Evolutionary conservation across 2,888 invertebrate genomes (phyloP).

Genomic region (Incurvaria masculella): DNA sequence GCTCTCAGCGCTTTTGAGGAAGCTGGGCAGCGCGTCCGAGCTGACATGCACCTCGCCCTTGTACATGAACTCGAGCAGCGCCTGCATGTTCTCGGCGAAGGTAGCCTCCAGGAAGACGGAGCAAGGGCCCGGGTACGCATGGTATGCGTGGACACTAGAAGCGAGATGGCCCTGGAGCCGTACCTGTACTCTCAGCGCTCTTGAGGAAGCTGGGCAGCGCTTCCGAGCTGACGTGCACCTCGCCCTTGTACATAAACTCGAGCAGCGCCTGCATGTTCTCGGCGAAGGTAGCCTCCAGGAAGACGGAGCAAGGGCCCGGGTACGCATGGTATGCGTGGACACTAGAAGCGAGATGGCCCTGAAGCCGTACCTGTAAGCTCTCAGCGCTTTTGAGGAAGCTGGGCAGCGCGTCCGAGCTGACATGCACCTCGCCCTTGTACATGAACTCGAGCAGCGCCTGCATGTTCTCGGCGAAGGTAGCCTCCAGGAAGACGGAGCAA

Average conservation of each 20-base stretch:
- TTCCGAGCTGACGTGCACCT: conserved; percentile 90
- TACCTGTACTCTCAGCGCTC: conserved; percentile 85
- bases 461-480: conserved; percentile 88
- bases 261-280: conserved; percentile 88
- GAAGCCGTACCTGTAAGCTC: conserved; percentile 69
- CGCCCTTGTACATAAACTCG: conserved; percentile 93
- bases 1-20: conserved; percentile 88
- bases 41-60: conserved; percentile 92
- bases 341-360: no score
- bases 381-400: conserved; percentile 91
- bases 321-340: no score
- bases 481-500: conserved; percentile 85
- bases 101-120: conserved; percentile 89
- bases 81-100: conserved; percentile 86
- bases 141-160: no score
- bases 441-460: conserved; percentile 88
- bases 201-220: conserved; percentile 88
- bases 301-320: conserved; percentile 77
- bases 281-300: conserved; percentile 85
- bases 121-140: conserved; percentile 72
- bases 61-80: conserved; percentile 90
- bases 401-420: conserved; percentile 87
- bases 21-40: conserved; percentile 87
- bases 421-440: conserved; percentile 93
- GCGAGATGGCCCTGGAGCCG: no score